These are phyloP conservation scores for Sebastes iracundus DNA, from an alignment of 2,797 vertebrate species.

Conservation along the genomic window DNA sequence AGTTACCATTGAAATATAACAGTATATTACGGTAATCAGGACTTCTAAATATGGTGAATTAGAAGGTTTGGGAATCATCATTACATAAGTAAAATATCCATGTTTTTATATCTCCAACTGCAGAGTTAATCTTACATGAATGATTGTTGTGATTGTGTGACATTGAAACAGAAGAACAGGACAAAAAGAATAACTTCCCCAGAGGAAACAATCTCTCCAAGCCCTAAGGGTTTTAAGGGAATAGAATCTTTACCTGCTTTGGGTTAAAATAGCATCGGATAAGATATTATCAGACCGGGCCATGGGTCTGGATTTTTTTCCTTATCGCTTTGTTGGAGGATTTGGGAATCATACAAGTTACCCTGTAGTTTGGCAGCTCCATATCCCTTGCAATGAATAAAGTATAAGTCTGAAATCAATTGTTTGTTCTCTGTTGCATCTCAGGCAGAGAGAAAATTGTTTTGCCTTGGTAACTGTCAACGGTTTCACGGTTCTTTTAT, in stretches of 20 bases:
- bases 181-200: not conserved
- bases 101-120: too few relatives aligned
- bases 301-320: constrained; percentile 35
- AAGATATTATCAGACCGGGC: constrained; percentile 47
- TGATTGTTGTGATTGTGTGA: constrained; percentile 3
- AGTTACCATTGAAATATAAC: not conserved
- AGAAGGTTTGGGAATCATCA: not conserved
- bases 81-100: too few relatives aligned
- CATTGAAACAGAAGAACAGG: constrained; percentile 3
- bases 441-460: constrained; percentile 56
- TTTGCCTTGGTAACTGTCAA: constrained; percentile 66
- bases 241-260: constrained; percentile 49
- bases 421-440: constrained; percentile 65
- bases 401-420: constrained; percentile 67
- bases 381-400: constrained; percentile 66
- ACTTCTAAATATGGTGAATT: not conserved
- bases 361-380: constrained; percentile 49
- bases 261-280: constrained; percentile 43
- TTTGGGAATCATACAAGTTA: constrained; percentile 59
- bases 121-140: constrained; percentile 5
- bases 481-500: constrained; percentile 51
- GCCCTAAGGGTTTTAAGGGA: constrained; percentile 26
- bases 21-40: not conserved
- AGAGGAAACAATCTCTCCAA: constrained; percentile 41
- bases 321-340: constrained; percentile 55